Evolutionary conservation across 2,113 vertebrate species (phyloP).

Genomic region (Nesoenas mayeri): DNA sequence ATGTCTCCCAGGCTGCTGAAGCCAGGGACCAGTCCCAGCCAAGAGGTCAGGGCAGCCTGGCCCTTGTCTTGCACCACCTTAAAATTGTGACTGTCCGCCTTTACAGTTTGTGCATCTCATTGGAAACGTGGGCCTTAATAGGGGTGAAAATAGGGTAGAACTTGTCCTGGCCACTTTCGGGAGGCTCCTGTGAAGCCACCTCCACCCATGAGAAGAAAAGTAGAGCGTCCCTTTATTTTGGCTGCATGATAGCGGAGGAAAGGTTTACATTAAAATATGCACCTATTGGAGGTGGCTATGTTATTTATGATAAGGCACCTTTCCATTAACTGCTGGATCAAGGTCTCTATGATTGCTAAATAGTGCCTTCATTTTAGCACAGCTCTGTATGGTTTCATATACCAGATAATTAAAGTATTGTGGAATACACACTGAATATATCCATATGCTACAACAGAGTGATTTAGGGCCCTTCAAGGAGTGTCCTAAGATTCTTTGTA

Average conservation of each 20-base stretch:
- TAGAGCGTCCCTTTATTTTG: background rate
- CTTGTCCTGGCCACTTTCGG: accelerated
- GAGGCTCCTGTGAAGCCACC: background rate
- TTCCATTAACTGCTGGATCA: background rate
- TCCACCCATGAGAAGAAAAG: accelerated
- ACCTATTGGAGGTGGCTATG: background rate
- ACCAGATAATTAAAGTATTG: background rate
- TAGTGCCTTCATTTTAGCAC: accelerated
- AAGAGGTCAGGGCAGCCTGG: accelerated
- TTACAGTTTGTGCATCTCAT: accelerated
- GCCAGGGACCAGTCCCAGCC: accelerated
- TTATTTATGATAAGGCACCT: background rate
- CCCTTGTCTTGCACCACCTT: accelerated
- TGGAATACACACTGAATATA: background rate
- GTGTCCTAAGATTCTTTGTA: background rate
- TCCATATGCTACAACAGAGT: background rate
- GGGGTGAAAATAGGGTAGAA: background rate
- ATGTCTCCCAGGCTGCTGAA: no score
- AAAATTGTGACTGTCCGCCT: accelerated
- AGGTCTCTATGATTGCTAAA: background rate
- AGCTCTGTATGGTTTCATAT: accelerated
- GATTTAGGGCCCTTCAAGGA: background rate
- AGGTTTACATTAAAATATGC: background rate
- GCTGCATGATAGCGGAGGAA: accelerated
- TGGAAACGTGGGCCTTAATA: accelerated